Evolutionary conservation across 2,888 invertebrate genomes (phyloP), one percentile per base, ranked within the genome.

Genomic region (Sarcophaga carnaria): DNA sequence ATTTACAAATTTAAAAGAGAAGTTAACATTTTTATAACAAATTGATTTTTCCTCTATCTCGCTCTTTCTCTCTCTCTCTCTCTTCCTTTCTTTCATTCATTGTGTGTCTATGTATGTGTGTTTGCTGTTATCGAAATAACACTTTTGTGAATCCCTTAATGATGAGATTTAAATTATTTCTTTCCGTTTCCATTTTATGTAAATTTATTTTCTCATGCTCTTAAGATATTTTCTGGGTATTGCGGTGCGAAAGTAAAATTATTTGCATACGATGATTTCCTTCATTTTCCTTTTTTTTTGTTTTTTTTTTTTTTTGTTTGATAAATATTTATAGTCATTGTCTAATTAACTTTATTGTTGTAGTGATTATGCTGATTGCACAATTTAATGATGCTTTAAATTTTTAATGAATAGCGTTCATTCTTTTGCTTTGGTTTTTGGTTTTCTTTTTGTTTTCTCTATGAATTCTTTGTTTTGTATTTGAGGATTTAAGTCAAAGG

Each of bases 381-480:
- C 20, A 81, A 37, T 81, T 69, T 85, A 81, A 80, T 80, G 74
- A 69, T 59, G 85, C 77, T 81, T 85, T 71, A 62, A 78, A 72
- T 62, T 74, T 76, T 59, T 62, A 69, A 80, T 76, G 75, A 84
- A 84, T 80, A 76, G 59, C 47, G 71, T 77, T 76, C 49, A 60
- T 37, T 37, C 37, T 76, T 47, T 20, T 63, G 49, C 22, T 64
- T 49, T 49, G 71, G 20, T 45, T 54, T 49, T 27, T 71, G n/a
- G n/a, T 63, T 49, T 37, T 54, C 22, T 1, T 27, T 37, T 37
- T 37, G 11, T 45, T 72, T 6, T 72, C 60, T 60, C 17, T 60
- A 14, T 17, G n/a, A 59, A 59, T 49, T 70, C n/a, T 76, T 49
- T 64, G 25, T 64, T 47, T 6, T 2, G 62, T 63, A 8, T 25